phyloP scores from a whole-genome alignment of 2,797 vertebrate species.

The Lepidocolaptes lacrymiger region DNA sequence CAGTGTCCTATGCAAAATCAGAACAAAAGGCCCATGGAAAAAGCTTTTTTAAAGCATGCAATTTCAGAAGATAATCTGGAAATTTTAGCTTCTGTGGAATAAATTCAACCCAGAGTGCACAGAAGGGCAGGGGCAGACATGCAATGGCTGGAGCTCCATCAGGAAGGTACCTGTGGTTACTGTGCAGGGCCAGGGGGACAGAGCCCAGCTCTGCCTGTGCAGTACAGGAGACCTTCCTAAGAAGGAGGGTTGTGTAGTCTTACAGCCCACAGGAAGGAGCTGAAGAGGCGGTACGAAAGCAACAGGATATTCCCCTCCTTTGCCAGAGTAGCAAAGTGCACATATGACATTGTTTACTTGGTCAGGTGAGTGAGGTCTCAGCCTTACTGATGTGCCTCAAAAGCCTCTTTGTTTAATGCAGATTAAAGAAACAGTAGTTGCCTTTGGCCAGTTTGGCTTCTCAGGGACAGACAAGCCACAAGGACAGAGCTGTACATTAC shows the following conservation, averaged over 20 bases:
- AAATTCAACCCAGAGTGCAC: background rate
- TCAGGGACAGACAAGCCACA: background rate
- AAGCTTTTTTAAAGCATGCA: background rate
- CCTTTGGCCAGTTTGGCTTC: background rate
- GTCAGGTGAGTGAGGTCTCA: background rate
- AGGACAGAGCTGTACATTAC: fast-evolving
- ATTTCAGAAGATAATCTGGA: background rate
- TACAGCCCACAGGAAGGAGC: background rate
- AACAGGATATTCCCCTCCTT: background rate
- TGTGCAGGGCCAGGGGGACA: background rate
- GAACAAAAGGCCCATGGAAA: background rate
- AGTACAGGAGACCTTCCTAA: background rate
- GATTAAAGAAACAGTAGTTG: background rate
- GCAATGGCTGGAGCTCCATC: background rate
- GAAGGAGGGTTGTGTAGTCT: background rate
- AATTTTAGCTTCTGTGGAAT: background rate
- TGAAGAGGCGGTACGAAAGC: background rate
- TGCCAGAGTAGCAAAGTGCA: background rate
- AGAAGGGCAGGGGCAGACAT: background rate
- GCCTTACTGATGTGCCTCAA: background rate
- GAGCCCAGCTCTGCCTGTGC: background rate
- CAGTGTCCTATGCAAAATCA: background rate
- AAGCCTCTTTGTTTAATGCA: background rate
- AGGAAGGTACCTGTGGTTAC: background rate
- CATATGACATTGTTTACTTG: background rate